Evolutionary conservation across 2,797 vertebrate genomes (phyloP), one percentile per base, ranked within the genome.

Genomic region (Triplophysa yarkandensis): DNA sequence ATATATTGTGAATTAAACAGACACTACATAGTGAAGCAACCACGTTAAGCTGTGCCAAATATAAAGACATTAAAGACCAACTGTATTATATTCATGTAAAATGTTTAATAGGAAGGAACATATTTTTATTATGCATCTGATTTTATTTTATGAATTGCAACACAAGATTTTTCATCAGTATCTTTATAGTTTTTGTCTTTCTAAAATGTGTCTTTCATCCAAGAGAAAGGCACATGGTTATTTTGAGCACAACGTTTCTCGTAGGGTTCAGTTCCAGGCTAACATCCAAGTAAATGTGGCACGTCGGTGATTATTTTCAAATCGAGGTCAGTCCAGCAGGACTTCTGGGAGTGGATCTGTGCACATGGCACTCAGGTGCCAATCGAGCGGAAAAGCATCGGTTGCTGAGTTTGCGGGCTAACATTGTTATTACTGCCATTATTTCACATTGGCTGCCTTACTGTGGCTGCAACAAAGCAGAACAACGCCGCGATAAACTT

Each of bases 291-390:
- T 16, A 72, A 63, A 72, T 73, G 71, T 66, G 71, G 71, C 50
- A 34, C 19, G 62, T 66, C 50, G 25, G 69, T 55, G 69, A 74
- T 77, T 62, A 25, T 70, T 81, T 81, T 74, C 70, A 70, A 69
- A 79, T 77, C 44, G 21, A 74, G 71, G 62, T 46, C 14, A 28
- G 58, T 79, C 66, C 72, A 28, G 36, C 62, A 25, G 62, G 62
- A 52, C 71, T 66, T 74, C 62, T 58, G 62, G 77, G 43, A 68
- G 41, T 60, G 41, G 9, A 34, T 65, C 62, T 46, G 44, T 73
- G 70, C 67, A 43, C 52, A 66, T 36, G 39, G 54, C 52, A 39
- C 71, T 75, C 23, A 9, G 60, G 58, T 43, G 19, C 43, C 62
- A 46, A 44, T 62, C 39, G 52, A 77, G 65, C 50, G 68, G 66